Percentiles rank a stretch among this genome's conserved stretches.
phyloP scores from a whole-genome alignment of 53 echinoderm and acorn worm genomes.

The Mesocentrotus franciscanus region DNA sequence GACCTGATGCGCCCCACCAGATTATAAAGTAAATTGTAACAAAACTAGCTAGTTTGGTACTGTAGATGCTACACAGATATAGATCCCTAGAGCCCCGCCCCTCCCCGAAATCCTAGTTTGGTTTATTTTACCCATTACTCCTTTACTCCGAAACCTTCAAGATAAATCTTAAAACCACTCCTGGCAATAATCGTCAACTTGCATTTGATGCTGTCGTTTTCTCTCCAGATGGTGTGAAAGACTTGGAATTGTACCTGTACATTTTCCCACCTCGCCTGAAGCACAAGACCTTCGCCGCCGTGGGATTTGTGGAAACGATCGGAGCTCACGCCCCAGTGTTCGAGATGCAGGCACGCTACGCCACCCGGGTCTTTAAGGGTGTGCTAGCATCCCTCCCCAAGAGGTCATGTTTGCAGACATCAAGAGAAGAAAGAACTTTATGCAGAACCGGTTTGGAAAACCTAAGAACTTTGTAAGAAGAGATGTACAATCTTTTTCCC shows the following conservation, averaged over 20 bases:
- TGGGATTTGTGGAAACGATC: conserved; percentile 85
- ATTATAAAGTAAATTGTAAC: too few relatives aligned
- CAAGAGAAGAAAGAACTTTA: conserved; percentile 60
- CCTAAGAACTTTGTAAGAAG: conserved; percentile 88
- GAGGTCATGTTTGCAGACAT: conserved; percentile 77
- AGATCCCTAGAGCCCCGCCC: too few relatives aligned
- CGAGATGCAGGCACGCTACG: conserved; percentile 92
- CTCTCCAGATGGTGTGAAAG: conserved; percentile 79
- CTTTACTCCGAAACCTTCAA: too few relatives aligned
- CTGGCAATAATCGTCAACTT: neutral
- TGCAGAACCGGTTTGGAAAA: conserved; percentile 80
- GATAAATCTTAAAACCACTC: too few relatives aligned
- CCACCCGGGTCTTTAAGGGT: conserved; percentile 79
- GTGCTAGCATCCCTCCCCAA: conserved; percentile 69
- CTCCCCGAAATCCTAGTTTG: too few relatives aligned
- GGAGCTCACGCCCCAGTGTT: conserved; percentile 89
- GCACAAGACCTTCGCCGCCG: conserved; percentile 85
- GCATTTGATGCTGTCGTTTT: neutral
- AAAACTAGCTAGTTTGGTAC: too few relatives aligned
- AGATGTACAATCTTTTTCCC: neutral
- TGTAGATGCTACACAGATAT: too few relatives aligned
- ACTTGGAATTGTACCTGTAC: conserved; percentile 89
- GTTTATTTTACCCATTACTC: too few relatives aligned
- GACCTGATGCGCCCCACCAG: too few relatives aligned
- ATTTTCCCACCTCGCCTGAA: conserved; percentile 86